Percentiles rank a stretch among this genome's conserved stretches.
These are phyloP conservation scores for Aphyosemion australe DNA, from an alignment of 2,113 vertebrate genomes.

Conservation along the genomic window DNA sequence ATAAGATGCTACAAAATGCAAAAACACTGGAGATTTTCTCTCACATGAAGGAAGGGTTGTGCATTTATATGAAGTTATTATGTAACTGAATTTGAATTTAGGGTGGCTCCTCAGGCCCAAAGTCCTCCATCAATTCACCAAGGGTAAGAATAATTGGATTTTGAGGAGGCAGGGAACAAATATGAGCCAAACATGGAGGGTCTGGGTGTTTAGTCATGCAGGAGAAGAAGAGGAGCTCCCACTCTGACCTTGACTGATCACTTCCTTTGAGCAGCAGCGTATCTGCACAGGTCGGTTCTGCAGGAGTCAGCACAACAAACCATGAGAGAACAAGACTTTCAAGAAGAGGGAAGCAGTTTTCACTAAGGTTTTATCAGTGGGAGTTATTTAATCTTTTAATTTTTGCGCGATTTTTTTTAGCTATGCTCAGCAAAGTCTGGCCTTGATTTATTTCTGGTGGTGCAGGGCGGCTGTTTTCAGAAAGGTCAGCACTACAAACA, in stretches of 20 bases:
- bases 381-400: conserved; percentile 17
- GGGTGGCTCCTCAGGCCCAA: conserved; percentile 1
- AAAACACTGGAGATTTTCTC: background rate
- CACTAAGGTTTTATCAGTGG: conserved; percentile 5
- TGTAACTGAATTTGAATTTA: conserved; percentile 32
- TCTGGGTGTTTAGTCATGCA: conserved; percentile 54
- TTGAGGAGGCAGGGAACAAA: conserved; percentile 30
- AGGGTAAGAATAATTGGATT: conserved; percentile 53
- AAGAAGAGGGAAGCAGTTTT: conserved; percentile 7
- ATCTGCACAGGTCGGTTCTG: conserved; percentile 31
- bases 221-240: conserved; percentile 26
- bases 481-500: conserved; percentile 32
- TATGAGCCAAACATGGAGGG: conserved; percentile 30
- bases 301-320: conserved; percentile 57
- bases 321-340: conserved; percentile 24
- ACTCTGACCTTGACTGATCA: conserved; percentile 63
- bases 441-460: conserved; percentile 12
- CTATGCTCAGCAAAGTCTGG: conserved; percentile 2
- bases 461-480: conserved; percentile 16
- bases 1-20: background rate
- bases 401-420: background rate
- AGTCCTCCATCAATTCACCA: conserved; percentile 35
- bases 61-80: conserved; percentile 3
- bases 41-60: background rate
- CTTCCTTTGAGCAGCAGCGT: conserved; percentile 33